Evolutionary conservation across 2,888 invertebrate genomes (phyloP), one percentile per base, ranked within the genome.

Genomic region (Sphecodes monilicornis): DNA sequence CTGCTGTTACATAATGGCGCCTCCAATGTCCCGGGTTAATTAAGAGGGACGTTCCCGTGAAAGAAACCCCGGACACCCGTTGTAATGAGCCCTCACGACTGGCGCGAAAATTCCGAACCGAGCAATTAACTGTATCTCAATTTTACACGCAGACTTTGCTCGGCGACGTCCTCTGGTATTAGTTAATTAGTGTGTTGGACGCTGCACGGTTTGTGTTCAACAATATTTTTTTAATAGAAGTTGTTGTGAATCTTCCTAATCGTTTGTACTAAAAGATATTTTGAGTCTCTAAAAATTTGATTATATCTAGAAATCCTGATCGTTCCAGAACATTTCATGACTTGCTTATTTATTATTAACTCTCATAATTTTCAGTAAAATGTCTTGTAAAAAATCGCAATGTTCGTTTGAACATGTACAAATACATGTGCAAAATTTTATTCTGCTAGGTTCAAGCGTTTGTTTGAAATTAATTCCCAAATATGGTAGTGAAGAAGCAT

Each of bases 101-200:
- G 22, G 2, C 50, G 26, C n/a, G 66, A 46, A 75, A 76, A 72
- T 79, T 66, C 26, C 71, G 54, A 39, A 36, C 60, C 43, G 69
- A 68, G 71, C 73, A 81, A 81, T 81, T 69, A 76, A 76, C 76
- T 54, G 71, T 72, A 57, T 68, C 68, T 72, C 76, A 72, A 54
- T 43, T 72, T 76, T 32, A 71, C 71, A 50, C 50, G 71, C 36
- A n/a, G 41, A 18, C 64, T 18, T 64, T 64, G 32, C 32, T 18
- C 3, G 64, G 8, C 32, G 6, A 57, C 57, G 26, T 16, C 18
- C 32, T 3, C 26, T 57, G 64, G 18, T 8, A 64, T 64, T 54
- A 8, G 5, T 5, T 54, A 54, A 54, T 46, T 57, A 57, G 13
- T 13, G 11, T 5, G 57, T 8, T 1, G n/a, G 4, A 26, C n/a